Evolutionary conservation across 2,113 vertebrate genomes (phyloP), one percentile per base, ranked within the genome.

Genomic region (Myiagra hebetior): DNA sequence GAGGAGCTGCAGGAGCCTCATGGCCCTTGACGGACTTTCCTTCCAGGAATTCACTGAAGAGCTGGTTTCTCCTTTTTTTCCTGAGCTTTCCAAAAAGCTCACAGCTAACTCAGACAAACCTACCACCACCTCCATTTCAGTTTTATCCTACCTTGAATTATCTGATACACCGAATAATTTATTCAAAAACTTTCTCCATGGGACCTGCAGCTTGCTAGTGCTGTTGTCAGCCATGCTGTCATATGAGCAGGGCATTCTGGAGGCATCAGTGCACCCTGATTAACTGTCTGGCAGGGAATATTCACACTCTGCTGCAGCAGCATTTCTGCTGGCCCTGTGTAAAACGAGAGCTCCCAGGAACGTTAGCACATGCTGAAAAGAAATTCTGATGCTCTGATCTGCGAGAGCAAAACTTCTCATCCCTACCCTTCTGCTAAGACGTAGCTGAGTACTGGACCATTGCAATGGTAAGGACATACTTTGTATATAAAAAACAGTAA

Each of bases 301-400:
- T 35, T 76, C 84, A 95, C 91, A 49, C 53, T 84, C 88, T 91
- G 72, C 86, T 47, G 49, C 79, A 82, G 80, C 68, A 94, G 85
- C 74, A 72, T 96, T 97, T 97, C 95, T 97, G 93, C 80, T 81
- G 69, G 77, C 92, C 68, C 92, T 55, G n/a, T 94, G 98, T 98
- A 98, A 98, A 92, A 85, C 0, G 95, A 98, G 96, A 98, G 68
- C 96, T 87, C 39, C 75, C 93, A 84, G 75, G 79, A 95, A 89
- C 87, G 89, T 95, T 96, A 96, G 70, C 85, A 10, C 35, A 52
- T 59, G 41, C 52, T 70, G 87, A 89, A 70, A 63, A 74, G 88
- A 95, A 94, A 89, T 63, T 14, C 62, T 72, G 87, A 77, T 94
- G 93, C 60, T 72, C 52, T 67, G 46, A 72, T 87, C 1, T 15